Evolutionary conservation across 2,888 invertebrate genomes (phyloP), one percentile per base, ranked within the genome.

Genomic region (Caenorhabditis japonica): DNA sequence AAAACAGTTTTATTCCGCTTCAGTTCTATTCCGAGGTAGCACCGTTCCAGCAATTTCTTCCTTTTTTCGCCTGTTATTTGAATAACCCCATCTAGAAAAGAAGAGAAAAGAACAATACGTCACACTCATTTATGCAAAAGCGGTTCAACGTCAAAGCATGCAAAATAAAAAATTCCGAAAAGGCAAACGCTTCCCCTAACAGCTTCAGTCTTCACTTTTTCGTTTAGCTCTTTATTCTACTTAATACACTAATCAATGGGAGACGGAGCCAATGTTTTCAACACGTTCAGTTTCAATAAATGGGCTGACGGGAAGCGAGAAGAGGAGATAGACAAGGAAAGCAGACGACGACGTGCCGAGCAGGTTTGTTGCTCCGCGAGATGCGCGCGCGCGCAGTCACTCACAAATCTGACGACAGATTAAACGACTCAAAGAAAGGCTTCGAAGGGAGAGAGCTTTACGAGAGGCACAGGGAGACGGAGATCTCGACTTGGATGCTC

Each of bases 221-320:
- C 17, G n/a, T 41, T 52, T 15, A 17, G n/a, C n/a, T 46, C 5
- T 19, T 25, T 23, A 10, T 25, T 21, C 36, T n/a, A 12, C 15
- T 43, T 15, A 4, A 2, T 4, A 19, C 38, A 36, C 21, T 47
- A 33, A 23, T n/a, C 21, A 36, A 76, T 76, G 76, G 76, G 76
- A 44, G 76, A 76, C 33, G 75, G 75, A 12, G 75, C 81, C 7
- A 82, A 82, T 69, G 81, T 82, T 30, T 82, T 82, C 79, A 82
- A 82, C 58, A 79, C 81, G 49, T 82, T 82, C 70, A 76, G 75
- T 44, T 82, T 82, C 66, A 80, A 80, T 56, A 82, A 82, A 72
- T 82, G 81, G 81, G 81, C 81, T 19, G 80, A 78, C 46, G 70
- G 69, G 34, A 82, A 80, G 66, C 76, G 78, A 21, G 81, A 82